Conservation (phyloP, 2,113 vertebrate species). For the Callospermophilus lateralis region DNA sequence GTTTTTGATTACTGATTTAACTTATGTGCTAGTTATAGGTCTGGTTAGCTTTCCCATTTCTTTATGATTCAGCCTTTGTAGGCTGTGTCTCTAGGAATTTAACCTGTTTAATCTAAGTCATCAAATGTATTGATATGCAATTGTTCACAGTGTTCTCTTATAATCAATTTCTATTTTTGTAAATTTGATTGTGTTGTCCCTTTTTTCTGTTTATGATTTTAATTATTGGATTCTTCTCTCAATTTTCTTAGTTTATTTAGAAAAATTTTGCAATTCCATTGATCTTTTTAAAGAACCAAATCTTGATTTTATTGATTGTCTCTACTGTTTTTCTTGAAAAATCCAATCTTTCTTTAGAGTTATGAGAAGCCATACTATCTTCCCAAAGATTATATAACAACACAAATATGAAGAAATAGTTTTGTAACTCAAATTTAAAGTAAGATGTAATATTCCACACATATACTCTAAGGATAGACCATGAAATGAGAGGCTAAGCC, state of each 20-base stretch:
- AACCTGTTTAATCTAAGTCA: neutral
- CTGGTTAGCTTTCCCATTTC: neutral
- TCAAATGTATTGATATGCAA: neutral
- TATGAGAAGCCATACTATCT: neutral
- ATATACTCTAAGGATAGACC: neutral
- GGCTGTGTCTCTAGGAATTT: neutral
- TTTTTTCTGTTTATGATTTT: neutral
- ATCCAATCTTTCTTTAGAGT: neutral
- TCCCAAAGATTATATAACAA: neutral
- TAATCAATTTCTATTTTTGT: neutral
- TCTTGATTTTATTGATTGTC: neutral
- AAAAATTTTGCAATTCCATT: neutral
- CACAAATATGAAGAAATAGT: neutral
- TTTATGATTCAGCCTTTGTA: neutral
- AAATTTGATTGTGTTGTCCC: neutral
- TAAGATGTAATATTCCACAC: neutral
- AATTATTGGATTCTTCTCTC: neutral
- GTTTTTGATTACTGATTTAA: neutral
- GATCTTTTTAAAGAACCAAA: neutral
- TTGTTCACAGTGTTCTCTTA: neutral
- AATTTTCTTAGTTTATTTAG: too few species aligned
- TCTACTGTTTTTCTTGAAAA: neutral
- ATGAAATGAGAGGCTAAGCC: neutral
- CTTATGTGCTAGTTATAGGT: neutral
- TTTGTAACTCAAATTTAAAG: neutral